Evolutionary conservation across 2,797 vertebrate genomes (phyloP), one percentile per base, ranked within the genome.

Genomic region (Helostoma temminkii): DNA sequence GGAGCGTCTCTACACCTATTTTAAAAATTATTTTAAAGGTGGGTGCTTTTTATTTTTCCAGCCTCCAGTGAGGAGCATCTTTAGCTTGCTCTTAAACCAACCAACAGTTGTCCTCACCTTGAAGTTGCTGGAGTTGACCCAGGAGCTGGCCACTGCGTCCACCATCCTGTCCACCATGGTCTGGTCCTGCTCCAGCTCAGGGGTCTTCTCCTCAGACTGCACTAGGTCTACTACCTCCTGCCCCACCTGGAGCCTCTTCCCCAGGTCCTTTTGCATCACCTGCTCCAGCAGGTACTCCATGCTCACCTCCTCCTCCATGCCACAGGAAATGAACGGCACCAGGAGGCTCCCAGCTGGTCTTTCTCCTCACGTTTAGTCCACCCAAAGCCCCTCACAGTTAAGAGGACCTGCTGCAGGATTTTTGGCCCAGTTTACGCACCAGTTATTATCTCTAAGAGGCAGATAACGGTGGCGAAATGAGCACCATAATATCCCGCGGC

Each of bases 111-210:
- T 26, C n/a, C 94, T 95, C 93, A 99, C 98, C 97, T 99, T 99
- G 50, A 96, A 99, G 93, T 99, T 97, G 91, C 96, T 98, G 72
- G 96, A 95, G 91, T 98, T 98, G 68, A 99, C 96, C 98, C 98
- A 99, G 71, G 96, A 96, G 64, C 96, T 94, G 74, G 96, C 96
- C 68, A 99, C 91, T 7, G 93, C 92, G 57, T 99, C 97, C 88
- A 98, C 96, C 92, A 97, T 94, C 84, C 95, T 92, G 93, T 99
- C 98, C 89, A 98, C 91, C 91, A 93, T 79, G 58, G 90, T 93
- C 93, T 97, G 97, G 92, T 99, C 98, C n/a, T 96, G 95, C 60
- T 98, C 97, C 75, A 99, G 92, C 81, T 96, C 95, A 3, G 93
- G 86, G 60, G 93, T 95, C 88, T 92, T 95, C 80, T 96, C 95